These are phyloP conservation scores for Indicator maculatus DNA, from an alignment of 2,113 vertebrate species.

Conservation along the genomic window DNA sequence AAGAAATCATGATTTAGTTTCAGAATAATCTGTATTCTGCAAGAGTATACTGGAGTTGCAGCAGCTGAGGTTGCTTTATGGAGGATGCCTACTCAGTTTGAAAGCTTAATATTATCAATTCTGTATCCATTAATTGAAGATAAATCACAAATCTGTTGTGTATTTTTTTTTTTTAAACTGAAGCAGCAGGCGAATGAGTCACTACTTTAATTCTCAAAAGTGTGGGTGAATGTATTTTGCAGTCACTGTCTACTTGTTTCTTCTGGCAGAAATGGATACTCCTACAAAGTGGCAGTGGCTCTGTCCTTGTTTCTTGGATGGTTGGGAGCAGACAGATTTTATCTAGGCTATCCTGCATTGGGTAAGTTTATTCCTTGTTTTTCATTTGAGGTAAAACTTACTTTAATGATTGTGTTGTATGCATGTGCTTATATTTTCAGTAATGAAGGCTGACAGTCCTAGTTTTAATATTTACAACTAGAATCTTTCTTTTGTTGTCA, in stretches of 20 bases:
- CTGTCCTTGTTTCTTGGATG: conserved; percentile 96
- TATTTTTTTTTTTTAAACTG: background rate
- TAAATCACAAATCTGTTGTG: conserved; percentile 33
- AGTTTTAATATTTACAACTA: background rate
- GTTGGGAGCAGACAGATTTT: conserved; percentile 97
- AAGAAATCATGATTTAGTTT: conserved; percentile 38
- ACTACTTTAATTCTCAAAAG: conserved; percentile 36
- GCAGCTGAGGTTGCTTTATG: conserved; percentile 51
- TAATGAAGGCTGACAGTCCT: background rate
- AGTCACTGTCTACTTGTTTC: conserved; percentile 42
- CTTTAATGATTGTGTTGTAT: background rate
- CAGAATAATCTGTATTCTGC: conserved; percentile 44
- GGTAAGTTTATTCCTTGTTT: conserved; percentile 79
- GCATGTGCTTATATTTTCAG: background rate
- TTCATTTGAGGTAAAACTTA: background rate
- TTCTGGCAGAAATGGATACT: conserved; percentile 89
- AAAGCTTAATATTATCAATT: conserved; percentile 42
- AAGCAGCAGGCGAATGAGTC: conserved; percentile 48
- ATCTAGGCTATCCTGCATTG: conserved; percentile 95
- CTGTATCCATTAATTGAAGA: conserved; percentile 6
- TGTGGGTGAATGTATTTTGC: conserved; percentile 22
- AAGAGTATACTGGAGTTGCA: conserved; percentile 15
- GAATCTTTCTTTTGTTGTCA: background rate
- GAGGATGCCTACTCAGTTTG: conserved; percentile 6
- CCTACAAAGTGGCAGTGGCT: conserved; percentile 96